Percentiles rank a stretch among this genome's conserved stretches.
Evolutionary conservation across 2,797 vertebrate genomes (phyloP).

Genomic region (Hemibagrus guttatus): DNA sequence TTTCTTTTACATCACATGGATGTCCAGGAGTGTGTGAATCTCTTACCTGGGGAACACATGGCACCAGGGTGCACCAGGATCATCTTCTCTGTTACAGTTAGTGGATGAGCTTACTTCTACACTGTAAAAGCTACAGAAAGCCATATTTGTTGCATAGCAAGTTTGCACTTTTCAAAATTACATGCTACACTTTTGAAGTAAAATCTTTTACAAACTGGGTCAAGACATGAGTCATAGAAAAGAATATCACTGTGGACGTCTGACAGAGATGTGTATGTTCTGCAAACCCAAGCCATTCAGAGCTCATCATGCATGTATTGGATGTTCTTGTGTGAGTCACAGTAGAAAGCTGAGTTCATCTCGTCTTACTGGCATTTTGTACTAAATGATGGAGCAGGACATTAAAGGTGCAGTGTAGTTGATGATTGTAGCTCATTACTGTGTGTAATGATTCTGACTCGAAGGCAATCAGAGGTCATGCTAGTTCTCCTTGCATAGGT

Average conservation of each 20-base stretch:
- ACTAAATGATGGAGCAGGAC: constrained; percentile 13
- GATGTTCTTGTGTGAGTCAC: background rate
- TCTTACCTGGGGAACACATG: too few species aligned
- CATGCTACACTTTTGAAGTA: background rate
- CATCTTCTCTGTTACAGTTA: background rate
- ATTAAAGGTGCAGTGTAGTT: constrained; percentile 22
- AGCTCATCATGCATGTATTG: background rate
- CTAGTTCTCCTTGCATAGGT: background rate
- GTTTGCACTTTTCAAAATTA: background rate
- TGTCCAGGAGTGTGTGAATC: too few species aligned
- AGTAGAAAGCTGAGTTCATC: constrained; percentile 1
- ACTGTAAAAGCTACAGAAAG: constrained; percentile 10
- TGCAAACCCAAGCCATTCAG: background rate
- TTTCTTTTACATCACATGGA: too few species aligned
- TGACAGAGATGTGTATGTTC: background rate
- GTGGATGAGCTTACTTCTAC: background rate
- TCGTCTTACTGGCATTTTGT: constrained; percentile 4
- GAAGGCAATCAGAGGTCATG: constrained; percentile 1
- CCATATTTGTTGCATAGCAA: background rate
- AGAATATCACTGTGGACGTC: background rate
- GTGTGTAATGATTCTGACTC: constrained; percentile 13
- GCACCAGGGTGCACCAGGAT: too few species aligned
- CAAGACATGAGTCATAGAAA: background rate
- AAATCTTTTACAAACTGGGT: background rate
- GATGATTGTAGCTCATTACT: constrained; percentile 34